Base-by-base conservation (phyloP, 1,140 invertebrate species). In the Dendroctonus ponderosae region DNA sequence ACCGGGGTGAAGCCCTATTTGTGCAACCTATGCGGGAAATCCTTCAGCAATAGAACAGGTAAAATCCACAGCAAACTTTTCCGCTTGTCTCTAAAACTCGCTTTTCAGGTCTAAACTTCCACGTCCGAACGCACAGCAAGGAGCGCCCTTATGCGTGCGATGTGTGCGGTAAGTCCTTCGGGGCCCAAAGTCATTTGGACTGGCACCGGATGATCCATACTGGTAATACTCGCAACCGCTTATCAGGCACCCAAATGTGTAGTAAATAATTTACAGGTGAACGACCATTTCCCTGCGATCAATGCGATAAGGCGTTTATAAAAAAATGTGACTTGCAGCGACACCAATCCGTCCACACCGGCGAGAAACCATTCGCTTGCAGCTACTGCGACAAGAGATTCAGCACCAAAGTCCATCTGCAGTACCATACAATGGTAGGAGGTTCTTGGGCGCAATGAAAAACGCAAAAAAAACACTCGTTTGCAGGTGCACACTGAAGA, bases 381-480 rank as follows among this genome's bases (percentile, higher is more conserved):
- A 77, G 81, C 42, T 72, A 85, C 0, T 91, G 89, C 73, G 81
- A 82, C 0, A 89, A 90, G 69, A 81, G 87, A 39, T 95, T 95
- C 72, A 58, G 72, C 15, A 68, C 71, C 48, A 67, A 65, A 44
- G 68, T 70, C 9, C 69, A 74, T 65, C 66, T 75, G 42, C 70
- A 65, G 7, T 73, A 73, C 51, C 74, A 75, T 48, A 72, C 70
- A 56, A 74, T 72, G 70, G 59, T 58, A 58, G 12, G 44, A 46
- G 44, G 44, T 12, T 12, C 12, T 12, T 46, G 44, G 12, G 44
- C 9, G 44, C 9, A 9, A 46, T 46, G 2, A n/a, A 48, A n/a
- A 48, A 46, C 26, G 44, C 8, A 46, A 12, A 12, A 12, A 11
- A 46, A 1, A 1, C 43, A 2, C 37, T 12, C 5, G 1, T 42